Percentiles rank a stretch among this genome's conserved stretches.
phyloP scores from a whole-genome alignment of 2,888 invertebrate species.

The Pheosia tremula region DNA sequence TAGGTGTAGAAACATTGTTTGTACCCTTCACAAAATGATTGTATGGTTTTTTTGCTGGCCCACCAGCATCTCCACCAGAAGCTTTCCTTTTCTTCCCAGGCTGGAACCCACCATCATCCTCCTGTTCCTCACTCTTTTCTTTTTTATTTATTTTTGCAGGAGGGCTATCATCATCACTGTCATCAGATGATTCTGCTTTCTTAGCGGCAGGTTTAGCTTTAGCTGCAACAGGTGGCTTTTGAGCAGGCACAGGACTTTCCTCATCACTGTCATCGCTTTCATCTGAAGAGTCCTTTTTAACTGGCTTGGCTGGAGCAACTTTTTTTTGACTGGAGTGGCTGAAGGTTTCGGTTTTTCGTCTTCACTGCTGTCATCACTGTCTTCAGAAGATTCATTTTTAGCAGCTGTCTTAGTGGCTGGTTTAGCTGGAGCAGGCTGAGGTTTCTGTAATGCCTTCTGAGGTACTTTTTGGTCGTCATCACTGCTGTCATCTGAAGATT shows the following conservation, averaged over 20 bases:
- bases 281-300: conserved; percentile 44
- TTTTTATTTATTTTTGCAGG: conserved; percentile 55
- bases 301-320: conserved; percentile 16
- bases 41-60: conserved; percentile 85
- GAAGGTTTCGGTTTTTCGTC: conserved; percentile 46
- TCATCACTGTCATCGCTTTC: conserved; percentile 43
- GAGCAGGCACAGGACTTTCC: conserved; percentile 42
- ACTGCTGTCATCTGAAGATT: conserved; percentile 44
- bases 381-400: conserved; percentile 53
- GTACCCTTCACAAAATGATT: conserved; percentile 88
- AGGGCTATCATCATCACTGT: conserved; percentile 41
- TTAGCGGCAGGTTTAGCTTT: conserved; percentile 33
- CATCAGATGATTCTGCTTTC: conserved; percentile 29
- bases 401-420: conserved; percentile 37
- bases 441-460: conserved; percentile 35
- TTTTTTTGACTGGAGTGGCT: conserved; percentile 24
- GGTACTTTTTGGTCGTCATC: conserved; percentile 48
- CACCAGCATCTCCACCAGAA: conserved; percentile 61
- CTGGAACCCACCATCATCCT: conserved; percentile 51
- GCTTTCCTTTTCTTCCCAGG: conserved; percentile 74
- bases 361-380: conserved; percentile 53
- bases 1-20: conserved; percentile 71
- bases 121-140: conserved; percentile 38
- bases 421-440: conserved; percentile 28
- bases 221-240: conserved; percentile 18